Evolutionary conservation across 2,888 invertebrate species (phyloP), one percentile per base, ranked within the genome.

Genomic region (Pyrochroa serraticornis): DNA sequence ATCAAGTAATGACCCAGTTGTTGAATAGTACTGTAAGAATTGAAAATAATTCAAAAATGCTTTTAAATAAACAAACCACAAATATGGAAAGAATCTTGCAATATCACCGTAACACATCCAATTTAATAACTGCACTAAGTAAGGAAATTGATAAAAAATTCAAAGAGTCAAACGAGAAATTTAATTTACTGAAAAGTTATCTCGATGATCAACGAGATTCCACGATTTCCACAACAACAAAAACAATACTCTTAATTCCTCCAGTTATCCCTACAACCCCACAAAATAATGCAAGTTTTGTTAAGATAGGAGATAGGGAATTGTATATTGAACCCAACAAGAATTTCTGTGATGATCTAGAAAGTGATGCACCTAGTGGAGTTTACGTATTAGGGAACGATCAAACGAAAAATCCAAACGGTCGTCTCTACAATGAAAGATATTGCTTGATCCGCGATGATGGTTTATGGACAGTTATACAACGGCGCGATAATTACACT

Each of bases 381-480:
- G 73, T 82, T 46, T 83, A 82, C 62, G 72, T 63, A 30, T 73
- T 78, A 33, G 70, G 68, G 10, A 60, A 54, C 6, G 51, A 36
- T 30, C 22, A 54, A 34, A 60, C 67, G 22, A 41, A 62, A 8
- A 65, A 69, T 48, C 32, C 69, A 38, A 66, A 66, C 1, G 72
- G 75, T 14, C 73, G 80, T n/a, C 78, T 80, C 64, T 79, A 78
- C 42, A 76, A 81, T 54, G 77, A 80, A 65, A 75, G 81, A 12
- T 80, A 75, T 65, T 85, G 85, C 64, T 78, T 80, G 35, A 80
- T 82, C 68, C 75, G 79, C 37, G 77, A 80, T 5, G 75, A 77
- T 22, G 82, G 83, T 1, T 75, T 79, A 0, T 85, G 85, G 85
- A 84, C 85, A 2, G 81, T 85, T 7, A 80, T 84, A 58, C 83